Evolutionary conservation across 2,113 vertebrate genomes (phyloP), one percentile per base, ranked within the genome.

Genomic region (Sinocyclocheilus maitianheensis): DNA sequence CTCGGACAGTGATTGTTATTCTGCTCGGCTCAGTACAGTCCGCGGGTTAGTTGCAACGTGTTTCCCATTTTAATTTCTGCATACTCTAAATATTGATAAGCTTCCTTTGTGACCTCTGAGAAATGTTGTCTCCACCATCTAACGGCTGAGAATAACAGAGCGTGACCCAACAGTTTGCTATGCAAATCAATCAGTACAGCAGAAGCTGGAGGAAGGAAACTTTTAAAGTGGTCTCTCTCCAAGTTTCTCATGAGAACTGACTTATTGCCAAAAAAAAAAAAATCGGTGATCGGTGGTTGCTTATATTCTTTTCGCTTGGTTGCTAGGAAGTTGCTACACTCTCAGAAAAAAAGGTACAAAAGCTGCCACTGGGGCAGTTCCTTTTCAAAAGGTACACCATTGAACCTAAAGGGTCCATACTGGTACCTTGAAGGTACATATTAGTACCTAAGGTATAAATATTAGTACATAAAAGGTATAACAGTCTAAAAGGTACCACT

Each of bases 181-280:
- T 71, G 62, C 62, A 85, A 79, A 79, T 85, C 75, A 84, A 48
- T 84, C 83, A n/a, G 20, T 63, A 46, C n/a, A 22, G 16, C 26
- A n/a, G 43, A 48, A 40, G 30, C 65, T n/a, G 1, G 22, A 63
- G 1, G 13, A 65, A 13, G n/a, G 20, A 63, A n/a, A 69, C 26
- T 9, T 46, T 77, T 34, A 51, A 77, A 77, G 60, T 84, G 58
- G 26, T 43, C 20, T 11, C 4, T 34, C 55, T 26, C 24, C 20
- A 40, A 72, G 60, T 78, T 67, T 18, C 62, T 34, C 16, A 40
- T 40, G 60, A 40, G n/a, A 20, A 46, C 6, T 20, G 16, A 81
- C 65, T 43, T 8, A 34, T 3, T 34, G 30, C 37, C 34, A 62
- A 79, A 40, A 58, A 18, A 13, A 1, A 46, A 46, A 46, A 60